Evolutionary conservation across 2,113 vertebrate species (phyloP).

Genomic region (Etia nguti): DNA sequence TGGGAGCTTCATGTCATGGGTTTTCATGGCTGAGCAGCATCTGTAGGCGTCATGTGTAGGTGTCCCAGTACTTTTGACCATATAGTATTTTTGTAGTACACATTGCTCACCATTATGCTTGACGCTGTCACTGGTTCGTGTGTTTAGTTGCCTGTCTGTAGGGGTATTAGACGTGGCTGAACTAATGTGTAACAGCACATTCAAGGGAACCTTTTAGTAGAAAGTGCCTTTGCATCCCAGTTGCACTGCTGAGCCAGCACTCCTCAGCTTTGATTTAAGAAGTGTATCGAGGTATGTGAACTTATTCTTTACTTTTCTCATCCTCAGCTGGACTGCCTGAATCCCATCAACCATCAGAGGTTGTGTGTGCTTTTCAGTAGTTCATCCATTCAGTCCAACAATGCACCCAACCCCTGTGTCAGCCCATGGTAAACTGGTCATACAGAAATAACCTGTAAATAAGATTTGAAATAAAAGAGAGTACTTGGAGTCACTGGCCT

Average conservation of each 20-base stretch:
- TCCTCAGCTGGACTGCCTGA: constrained; percentile 91
- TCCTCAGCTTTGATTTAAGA: neutral
- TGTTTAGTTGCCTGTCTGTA: neutral
- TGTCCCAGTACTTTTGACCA: neutral
- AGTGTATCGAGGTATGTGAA: neutral
- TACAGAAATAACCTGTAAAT: neutral
- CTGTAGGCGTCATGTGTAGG: neutral
- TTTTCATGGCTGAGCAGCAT: neutral
- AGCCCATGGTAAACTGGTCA: constrained; percentile 85
- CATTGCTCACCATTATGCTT: neutral
- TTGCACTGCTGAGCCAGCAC: neutral
- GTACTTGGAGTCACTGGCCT: neutral
- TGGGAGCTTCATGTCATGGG: neutral
- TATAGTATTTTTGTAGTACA: neutral
- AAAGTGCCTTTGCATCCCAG: neutral
- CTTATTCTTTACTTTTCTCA: neutral
- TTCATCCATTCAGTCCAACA: constrained; percentile 90
- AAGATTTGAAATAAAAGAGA: neutral
- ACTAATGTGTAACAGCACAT: neutral
- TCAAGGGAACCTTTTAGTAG: neutral
- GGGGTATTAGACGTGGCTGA: neutral
- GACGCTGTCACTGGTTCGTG: neutral
- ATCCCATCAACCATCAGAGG: constrained; percentile 88
- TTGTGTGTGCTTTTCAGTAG: constrained; percentile 98
- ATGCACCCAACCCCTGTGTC: constrained; percentile 95